Evolutionary conservation across 1,140 invertebrate genomes (phyloP).

Genomic region (Ceratina australensis): DNA sequence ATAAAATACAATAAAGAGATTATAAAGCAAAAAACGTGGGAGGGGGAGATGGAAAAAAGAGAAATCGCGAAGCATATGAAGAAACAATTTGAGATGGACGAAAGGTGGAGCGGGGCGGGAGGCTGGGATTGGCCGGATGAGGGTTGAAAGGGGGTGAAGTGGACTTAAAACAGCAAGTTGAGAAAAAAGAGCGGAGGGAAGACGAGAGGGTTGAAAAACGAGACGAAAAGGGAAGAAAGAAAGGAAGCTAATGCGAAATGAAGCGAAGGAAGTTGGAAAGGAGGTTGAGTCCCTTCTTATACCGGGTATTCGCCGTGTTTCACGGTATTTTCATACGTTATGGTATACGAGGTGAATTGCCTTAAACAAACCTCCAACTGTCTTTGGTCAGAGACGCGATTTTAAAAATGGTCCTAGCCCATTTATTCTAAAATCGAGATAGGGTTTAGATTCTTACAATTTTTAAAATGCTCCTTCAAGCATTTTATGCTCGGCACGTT

Average conservation of each 20-base stretch:
- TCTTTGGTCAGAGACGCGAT: too few relatives aligned
- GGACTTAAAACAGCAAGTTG: slow-evolving; percentile 4
- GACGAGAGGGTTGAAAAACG: not conserved
- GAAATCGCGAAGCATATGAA: not conserved
- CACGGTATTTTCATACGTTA: not conserved
- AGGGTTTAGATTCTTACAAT: too few relatives aligned
- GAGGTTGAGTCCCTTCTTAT: not conserved
- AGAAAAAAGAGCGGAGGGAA: not conserved
- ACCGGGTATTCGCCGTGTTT: not conserved
- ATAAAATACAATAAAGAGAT: too few relatives aligned
- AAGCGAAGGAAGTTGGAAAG: slow-evolving; percentile 2
- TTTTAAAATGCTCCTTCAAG: too few relatives aligned
- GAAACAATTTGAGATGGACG: not conserved
- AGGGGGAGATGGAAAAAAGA: not conserved
- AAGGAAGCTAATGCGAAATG: slow-evolving; percentile 3
- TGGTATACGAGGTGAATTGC: not conserved
- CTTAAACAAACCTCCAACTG: too few relatives aligned
- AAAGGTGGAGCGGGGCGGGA: too few relatives aligned
- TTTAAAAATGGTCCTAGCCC: too few relatives aligned
- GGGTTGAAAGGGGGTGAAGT: not conserved
- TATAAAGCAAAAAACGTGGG: not conserved
- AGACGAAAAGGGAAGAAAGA: not conserved
- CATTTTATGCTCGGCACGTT: too few relatives aligned
- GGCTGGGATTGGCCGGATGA: not conserved
- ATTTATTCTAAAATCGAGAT: too few relatives aligned